phyloP scores from a whole-genome alignment of 2,888 invertebrate genomes.

The Macaria notata region DNA sequence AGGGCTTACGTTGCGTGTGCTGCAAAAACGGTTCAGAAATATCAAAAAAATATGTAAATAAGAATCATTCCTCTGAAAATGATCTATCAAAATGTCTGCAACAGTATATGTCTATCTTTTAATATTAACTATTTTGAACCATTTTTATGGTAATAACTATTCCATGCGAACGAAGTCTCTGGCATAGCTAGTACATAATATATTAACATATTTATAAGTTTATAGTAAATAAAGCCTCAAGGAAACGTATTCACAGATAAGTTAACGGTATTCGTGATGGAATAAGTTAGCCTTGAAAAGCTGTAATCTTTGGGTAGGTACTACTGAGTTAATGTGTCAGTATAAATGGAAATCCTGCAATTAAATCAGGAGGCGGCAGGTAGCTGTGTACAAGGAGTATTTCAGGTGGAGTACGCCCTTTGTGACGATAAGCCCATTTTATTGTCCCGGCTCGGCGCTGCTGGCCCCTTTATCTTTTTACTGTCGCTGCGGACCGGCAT shows the following conservation, averaged over 20 bases:
- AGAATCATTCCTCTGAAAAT: too few relatives aligned
- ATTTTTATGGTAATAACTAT: too few relatives aligned
- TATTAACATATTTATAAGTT: too few relatives aligned
- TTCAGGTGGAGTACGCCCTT: conserved; percentile 53
- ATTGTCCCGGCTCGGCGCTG: conserved; percentile 59
- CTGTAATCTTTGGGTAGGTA: conserved; percentile 3
- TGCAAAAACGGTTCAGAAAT: too few relatives aligned
- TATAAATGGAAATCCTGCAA: conserved; percentile 36
- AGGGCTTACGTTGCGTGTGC: too few relatives aligned
- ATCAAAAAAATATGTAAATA: too few relatives aligned
- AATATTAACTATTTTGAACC: too few relatives aligned
- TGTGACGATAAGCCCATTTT: conserved; percentile 68
- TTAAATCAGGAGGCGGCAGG: conserved; percentile 43
- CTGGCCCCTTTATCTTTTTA: conserved; percentile 68
- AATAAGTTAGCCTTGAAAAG: conserved; percentile 5
- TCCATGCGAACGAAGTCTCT: too few relatives aligned
- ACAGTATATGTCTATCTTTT: too few relatives aligned
- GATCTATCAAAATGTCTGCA: too few relatives aligned
- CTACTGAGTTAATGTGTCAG: conserved; percentile 24
- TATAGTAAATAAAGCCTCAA: not conserved
- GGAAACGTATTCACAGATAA: not conserved
- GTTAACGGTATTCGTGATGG: not conserved
- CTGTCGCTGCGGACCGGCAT: conserved; percentile 56
- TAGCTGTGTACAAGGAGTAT: conserved; percentile 37
- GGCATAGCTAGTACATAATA: too few relatives aligned